These are phyloP conservation scores for Leucopternis melanops DNA, from an alignment of 2,113 vertebrate species.

Conservation along the genomic window DNA sequence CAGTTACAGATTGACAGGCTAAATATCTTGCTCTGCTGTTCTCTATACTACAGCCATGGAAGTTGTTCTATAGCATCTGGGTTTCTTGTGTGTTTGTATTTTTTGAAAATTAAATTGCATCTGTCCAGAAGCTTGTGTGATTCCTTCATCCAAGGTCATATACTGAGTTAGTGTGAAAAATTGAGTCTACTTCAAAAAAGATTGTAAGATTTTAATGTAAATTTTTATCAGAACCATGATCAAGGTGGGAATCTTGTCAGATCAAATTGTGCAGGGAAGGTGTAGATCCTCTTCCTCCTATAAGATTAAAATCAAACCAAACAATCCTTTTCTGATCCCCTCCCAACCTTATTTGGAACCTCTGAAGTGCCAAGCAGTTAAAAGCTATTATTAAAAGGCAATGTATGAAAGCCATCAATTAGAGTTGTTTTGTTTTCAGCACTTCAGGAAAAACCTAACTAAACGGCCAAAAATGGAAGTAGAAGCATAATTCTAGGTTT, in stretches of 20 bases:
- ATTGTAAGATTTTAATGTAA: not conserved
- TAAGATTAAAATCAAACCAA: not conserved
- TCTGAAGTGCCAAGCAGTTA: not conserved
- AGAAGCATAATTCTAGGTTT: not conserved
- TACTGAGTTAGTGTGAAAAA: not conserved
- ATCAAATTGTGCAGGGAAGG: not conserved
- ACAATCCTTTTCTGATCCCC: not conserved
- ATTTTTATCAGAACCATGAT: not conserved
- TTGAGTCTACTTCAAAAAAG: not conserved
- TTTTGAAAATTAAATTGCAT: not conserved
- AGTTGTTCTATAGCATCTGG: not conserved
- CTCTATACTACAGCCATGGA: not conserved
- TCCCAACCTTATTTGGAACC: not conserved
- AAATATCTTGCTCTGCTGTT: not conserved
- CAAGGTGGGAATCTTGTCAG: not conserved
- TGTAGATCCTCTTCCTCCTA: not conserved
- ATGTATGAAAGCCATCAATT: not conserved
- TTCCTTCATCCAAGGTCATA: not conserved
- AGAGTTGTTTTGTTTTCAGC: not conserved
- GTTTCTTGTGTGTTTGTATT: not conserved
- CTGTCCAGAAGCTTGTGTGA: not conserved
- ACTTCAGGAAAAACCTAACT: not conserved
- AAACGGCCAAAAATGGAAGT: not conserved
- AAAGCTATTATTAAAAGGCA: not conserved
- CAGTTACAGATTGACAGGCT: not conserved